Evolutionary conservation across 2,888 invertebrate genomes (phyloP), one percentile per base, ranked within the genome.

Genomic region (Drosophila nigricruria): DNA sequence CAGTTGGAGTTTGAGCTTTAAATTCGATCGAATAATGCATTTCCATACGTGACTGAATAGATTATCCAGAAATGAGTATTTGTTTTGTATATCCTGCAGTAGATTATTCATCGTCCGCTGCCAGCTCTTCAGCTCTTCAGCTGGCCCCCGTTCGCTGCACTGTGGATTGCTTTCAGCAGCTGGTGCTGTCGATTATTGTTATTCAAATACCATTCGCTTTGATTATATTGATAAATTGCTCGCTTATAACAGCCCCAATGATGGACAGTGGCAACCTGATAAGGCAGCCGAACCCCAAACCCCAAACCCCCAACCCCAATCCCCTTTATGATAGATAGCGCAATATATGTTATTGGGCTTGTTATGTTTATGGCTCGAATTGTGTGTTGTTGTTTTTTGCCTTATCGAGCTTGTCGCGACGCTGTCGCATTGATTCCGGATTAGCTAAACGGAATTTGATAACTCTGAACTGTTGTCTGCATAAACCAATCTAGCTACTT

Each of bases 1-100:
- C 27, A 92, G 63, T 65, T 91, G 89, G 3, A 88, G 72, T 60
- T 91, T 91, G 16, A 91, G 82, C 34, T 78, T 79, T 25, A 87
- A 66, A 79, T 91, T 92, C 42, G 91, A 90, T 73, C 88, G 90
- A 5, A 89, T 88, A 70, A 91, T 90, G 66, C 91, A 91, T 70
- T 89, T 92, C 91, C 91, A 91, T 43, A 91, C 91, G 60, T 90
- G 91, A 53, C 82, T 89, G 53, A 92, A 79, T 8, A 92, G 77
- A 79, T 91, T 91, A 76, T 91, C 90, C 67, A 92, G 83, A 73
- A 91, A 91, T 54, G 91, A 90, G 76, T 92, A 92, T 79, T 91
- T 90, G 57, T 92, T 91, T 81, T 91, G 91, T 64, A 92, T 78
- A 73, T 91, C 91, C 88, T 91, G 89, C 70, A 91, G 77, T 59